Evolutionary conservation across 2,888 invertebrate species (phyloP).

Genomic region (Eupithecia insigniata): DNA sequence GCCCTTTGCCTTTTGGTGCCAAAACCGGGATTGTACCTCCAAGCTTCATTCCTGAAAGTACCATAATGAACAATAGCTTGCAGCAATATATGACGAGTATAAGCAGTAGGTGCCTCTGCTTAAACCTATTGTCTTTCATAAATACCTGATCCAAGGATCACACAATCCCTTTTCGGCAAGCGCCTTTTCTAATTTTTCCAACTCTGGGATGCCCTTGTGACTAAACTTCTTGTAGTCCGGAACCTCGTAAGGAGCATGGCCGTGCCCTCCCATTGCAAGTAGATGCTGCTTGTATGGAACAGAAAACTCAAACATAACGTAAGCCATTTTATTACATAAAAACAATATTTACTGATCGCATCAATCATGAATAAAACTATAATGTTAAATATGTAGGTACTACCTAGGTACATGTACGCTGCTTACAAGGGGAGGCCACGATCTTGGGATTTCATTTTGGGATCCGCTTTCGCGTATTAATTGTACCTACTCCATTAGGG

Average conservation of each 20-base stretch:
- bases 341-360: neutral
- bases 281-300: constrained; percentile 1
- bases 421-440: too few species aligned
- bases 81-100: neutral
- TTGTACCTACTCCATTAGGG: too few species aligned
- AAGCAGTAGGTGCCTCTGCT: neutral
- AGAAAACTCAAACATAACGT: constrained; percentile 53
- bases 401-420: neutral
- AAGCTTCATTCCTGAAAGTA: constrained; percentile 89
- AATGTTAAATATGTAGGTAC: neutral
- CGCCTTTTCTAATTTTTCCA: constrained; percentile 86
- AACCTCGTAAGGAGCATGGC: constrained; percentile 85
- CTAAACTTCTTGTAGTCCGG: constrained; percentile 90
- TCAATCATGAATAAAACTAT: neutral
- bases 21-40: constrained; percentile 88
- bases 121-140: neutral
- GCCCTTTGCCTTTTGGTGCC: constrained; percentile 79
- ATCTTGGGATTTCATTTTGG: too few species aligned
- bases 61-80: neutral
- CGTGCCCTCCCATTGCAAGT: constrained; percentile 66
- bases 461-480: too few species aligned
- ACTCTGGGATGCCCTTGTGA: constrained; percentile 87
- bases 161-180: constrained; percentile 89
- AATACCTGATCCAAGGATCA: constrained; percentile 93
- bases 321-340: constrained; percentile 51